Base-by-base conservation (phyloP, 2,888 invertebrate genomes). In the Ochlodes sylvanus region DNA sequence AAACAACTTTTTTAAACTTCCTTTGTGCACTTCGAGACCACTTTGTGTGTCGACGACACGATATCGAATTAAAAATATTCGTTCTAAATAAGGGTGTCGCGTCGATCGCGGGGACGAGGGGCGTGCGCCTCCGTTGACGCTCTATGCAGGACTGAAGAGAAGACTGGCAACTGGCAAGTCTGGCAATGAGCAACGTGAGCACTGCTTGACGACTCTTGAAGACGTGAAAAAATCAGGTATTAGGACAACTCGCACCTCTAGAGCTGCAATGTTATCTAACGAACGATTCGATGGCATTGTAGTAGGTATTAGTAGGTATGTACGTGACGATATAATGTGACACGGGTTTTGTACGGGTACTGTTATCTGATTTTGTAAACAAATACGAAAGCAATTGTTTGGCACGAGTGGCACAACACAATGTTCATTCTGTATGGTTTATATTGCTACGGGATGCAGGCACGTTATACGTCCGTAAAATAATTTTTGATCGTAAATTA, bases 1-100 rank as follows among this genome's bases (percentile, higher is more conserved):
- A 61, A 67, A 67, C 61, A 66, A 55, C 61, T 60, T 61, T 60
- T 60, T 55, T 73, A 77, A 83, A 86, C 82, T 82, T 83, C 81
- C 84, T 83, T 79, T 77, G 76, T 70, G 71, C 73, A 76, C 71
- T 69, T 58, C 65, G 64, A 69, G 63, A 74, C 71, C 76, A 79
- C 78, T 77, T 75, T 73, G 75, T 71, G 58, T 66, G 66, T 66
- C 66, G 70, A 74, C 71, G 85, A 87, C 86, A 81, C 84, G 80
- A 82, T 88, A 86, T 85, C 83, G 86, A 77, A 86, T 83, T 87
- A 88, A 88, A 89, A 88, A 89, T 90, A 87, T 77, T 69, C 75
- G 75, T 74, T 77, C 75, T 78, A 79, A 84, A 78, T 79, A 82
- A 84, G 85, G 85, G 86, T 17, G 17, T 85, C 83, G 81, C 82